Evolutionary conservation across 53 echinoderm and acorn worm genomes (phyloP).

Genomic region (Patiria pectinifera): DNA sequence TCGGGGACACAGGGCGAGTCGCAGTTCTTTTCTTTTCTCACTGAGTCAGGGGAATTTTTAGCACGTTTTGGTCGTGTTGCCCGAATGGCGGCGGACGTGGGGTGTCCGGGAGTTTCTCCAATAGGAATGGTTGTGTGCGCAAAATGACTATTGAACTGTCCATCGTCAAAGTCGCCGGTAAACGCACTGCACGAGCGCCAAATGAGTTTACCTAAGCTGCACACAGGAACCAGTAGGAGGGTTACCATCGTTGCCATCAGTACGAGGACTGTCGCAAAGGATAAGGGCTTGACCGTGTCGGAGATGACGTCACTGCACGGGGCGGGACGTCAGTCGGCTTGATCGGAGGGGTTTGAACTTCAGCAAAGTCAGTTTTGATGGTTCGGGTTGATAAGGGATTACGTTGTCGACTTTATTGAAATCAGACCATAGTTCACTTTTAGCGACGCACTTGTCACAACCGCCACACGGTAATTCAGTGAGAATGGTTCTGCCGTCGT

Average conservation of each 20-base stretch:
- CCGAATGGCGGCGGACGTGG: neutral
- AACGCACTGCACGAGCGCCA: no score
- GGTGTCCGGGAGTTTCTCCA: neutral
- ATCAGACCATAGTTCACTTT: constrained; percentile 56
- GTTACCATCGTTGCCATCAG: constrained; percentile 35
- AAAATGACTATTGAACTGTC: no score
- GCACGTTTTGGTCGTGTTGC: no score
- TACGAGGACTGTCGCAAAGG: neutral
- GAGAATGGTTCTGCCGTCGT: constrained; percentile 48
- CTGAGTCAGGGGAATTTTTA: neutral
- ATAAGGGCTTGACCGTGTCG: neutral
- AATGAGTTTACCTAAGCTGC: neutral
- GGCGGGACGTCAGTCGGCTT: no score
- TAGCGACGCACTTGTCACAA: constrained; percentile 47
- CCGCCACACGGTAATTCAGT: constrained; percentile 70
- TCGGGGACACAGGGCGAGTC: no score
- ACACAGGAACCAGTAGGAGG: neutral
- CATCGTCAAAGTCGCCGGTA: no score
- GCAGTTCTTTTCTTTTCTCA: neutral
- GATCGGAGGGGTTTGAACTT: neutral
- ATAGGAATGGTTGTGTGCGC: neutral
- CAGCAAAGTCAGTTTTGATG: neutral
- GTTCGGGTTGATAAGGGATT: constrained; percentile 20
- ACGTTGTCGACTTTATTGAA: constrained; percentile 57
- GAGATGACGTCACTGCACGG: no score